Percentiles rank a stretch among this genome's conserved stretches.
Conservation (phyloP, 2,113 vertebrate species). For the Butorides virescens region DNA sequence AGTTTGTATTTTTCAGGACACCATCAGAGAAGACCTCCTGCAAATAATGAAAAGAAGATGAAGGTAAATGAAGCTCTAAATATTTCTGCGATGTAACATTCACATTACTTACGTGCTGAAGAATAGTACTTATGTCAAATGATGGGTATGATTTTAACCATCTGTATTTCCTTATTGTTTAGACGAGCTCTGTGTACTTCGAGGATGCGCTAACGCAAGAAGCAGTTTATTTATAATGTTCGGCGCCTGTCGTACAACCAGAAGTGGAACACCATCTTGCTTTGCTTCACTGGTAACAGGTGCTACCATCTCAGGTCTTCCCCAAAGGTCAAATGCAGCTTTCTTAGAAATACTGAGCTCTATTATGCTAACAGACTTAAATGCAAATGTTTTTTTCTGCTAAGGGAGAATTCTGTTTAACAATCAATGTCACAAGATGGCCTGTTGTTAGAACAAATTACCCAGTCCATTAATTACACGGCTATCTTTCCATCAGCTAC, state of each 20-base stretch:
- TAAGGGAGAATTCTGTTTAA: not conserved
- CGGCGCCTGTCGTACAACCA: not conserved
- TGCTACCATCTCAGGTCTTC: not conserved
- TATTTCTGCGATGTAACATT: not conserved
- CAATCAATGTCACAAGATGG: not conserved
- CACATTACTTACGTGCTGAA: not conserved
- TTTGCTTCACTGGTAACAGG: not conserved
- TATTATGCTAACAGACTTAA: not conserved
- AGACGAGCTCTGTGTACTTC: not conserved
- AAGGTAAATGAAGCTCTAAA: constrained; percentile 24
- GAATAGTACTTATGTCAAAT: not conserved
- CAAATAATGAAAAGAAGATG: constrained; percentile 38
- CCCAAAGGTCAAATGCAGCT: not conserved
- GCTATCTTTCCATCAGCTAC: not conserved
- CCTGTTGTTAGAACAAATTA: constrained; percentile 19
- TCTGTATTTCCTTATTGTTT: not conserved
- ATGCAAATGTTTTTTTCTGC: not conserved
- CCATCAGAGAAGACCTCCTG: constrained; percentile 25
- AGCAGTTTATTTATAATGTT: not conserved
- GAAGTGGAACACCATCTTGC: not conserved
- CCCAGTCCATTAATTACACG: constrained; percentile 8
- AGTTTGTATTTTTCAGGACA: constrained; percentile 24
- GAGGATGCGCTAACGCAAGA: not conserved
- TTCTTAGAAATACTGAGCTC: not conserved
- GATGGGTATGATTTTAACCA: not conserved